These are phyloP conservation scores for Globia sparganii DNA, from an alignment of 2,888 invertebrate genomes.

Conservation along the genomic window DNA sequence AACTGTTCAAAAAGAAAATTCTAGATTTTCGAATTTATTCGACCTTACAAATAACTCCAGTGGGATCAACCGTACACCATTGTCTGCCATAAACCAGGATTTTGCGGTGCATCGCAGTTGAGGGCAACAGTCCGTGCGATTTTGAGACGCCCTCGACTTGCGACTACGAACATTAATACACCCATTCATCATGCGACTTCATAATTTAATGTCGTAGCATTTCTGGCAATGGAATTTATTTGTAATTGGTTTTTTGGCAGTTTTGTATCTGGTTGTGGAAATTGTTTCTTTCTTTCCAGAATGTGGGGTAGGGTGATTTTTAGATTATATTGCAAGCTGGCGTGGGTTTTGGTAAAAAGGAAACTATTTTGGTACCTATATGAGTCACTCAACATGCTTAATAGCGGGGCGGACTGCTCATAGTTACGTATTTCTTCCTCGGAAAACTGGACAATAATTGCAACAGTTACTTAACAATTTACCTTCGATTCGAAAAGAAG, in stretches of 20 bases:
- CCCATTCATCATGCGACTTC: slow-evolving; percentile 63
- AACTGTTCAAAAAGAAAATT: background rate
- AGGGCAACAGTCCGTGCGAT: slow-evolving; percentile 60
- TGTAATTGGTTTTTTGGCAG: slow-evolving; percentile 53
- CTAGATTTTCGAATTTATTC: background rate
- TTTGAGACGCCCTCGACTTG: slow-evolving; percentile 63
- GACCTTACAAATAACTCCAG: slow-evolving; percentile 1
- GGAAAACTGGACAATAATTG: background rate
- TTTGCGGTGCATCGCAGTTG: slow-evolving; percentile 50
- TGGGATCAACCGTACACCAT: slow-evolving; percentile 43
- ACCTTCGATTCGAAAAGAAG: background rate
- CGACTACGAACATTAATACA: slow-evolving; percentile 52
- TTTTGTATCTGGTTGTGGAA: slow-evolving; percentile 22
- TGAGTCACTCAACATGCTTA: background rate
- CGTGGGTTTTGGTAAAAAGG: background rate
- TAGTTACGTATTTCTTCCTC: background rate
- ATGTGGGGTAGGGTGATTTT: background rate
- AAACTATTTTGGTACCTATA: background rate
- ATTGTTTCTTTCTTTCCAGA: slow-evolving; percentile 7
- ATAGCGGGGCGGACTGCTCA: background rate
- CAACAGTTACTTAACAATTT: background rate
- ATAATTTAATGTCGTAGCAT: slow-evolving; percentile 64
- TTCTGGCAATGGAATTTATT: slow-evolving; percentile 57
- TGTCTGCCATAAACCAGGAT: slow-evolving; percentile 63
- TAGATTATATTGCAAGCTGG: background rate